A percentile compares a stretch with the other conserved stretches of the same genome.
Conservation (phyloP, 2,888 invertebrate genomes). For the Iselma pallidipennis region DNA sequence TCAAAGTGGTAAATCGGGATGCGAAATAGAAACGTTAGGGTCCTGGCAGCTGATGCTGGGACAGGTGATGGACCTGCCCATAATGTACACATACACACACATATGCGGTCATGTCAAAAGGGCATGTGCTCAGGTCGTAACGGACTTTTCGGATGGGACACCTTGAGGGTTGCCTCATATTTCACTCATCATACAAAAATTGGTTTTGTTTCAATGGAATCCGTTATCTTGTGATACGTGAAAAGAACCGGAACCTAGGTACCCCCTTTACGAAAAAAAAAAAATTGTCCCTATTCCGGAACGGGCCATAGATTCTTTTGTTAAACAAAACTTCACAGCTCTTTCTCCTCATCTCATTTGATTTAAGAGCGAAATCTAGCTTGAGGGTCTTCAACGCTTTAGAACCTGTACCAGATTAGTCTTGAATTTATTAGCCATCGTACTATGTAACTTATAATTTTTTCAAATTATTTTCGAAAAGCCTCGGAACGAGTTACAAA, state of each 20-base stretch:
- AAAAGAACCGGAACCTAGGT: not conserved
- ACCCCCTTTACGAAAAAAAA: not conserved
- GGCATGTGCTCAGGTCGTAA: slow-evolving; percentile 33
- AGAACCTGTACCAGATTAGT: not conserved
- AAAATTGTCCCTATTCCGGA: not conserved
- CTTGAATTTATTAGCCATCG: not conserved
- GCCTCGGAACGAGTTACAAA: not conserved
- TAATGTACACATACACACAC: slow-evolving; percentile 21
- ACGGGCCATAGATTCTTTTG: not conserved
- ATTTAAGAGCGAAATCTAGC: not conserved
- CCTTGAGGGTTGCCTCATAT: slow-evolving; percentile 14
- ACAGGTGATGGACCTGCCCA: slow-evolving; percentile 29
- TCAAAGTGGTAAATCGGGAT: not conserved
- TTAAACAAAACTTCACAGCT: not conserved
- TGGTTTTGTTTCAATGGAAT: not conserved
- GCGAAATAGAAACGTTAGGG: slow-evolving; percentile 5
- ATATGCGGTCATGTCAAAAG: slow-evolving; percentile 33
- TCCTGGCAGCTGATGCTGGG: slow-evolving; percentile 22
- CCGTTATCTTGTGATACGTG: not conserved
- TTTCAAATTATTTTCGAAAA: not conserved
- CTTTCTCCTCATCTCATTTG: not conserved
- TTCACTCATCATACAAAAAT: not conserved
- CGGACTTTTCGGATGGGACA: slow-evolving; percentile 35
- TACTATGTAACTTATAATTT: not conserved
- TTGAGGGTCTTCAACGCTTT: not conserved